Evolutionary conservation across 2,113 vertebrate species (phyloP).

Genomic region (Hypocryptadius cinnamomeus): DNA sequence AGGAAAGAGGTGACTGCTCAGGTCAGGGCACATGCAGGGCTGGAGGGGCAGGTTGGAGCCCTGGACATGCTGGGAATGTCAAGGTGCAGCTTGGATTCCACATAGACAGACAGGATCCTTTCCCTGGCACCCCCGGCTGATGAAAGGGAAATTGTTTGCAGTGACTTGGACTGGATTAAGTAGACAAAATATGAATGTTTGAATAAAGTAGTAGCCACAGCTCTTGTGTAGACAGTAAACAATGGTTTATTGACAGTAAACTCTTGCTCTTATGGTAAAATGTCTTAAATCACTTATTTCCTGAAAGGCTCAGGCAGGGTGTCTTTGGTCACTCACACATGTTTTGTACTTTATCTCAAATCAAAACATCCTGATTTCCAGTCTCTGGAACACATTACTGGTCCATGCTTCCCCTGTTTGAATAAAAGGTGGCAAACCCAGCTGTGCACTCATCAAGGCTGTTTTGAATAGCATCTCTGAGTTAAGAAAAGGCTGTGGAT

Average conservation of each 20-base stretch:
- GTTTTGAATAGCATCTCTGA: not conserved
- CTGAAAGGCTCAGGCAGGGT: conserved; percentile 42
- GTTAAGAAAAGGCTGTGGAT: not conserved
- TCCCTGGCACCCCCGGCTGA: not conserved
- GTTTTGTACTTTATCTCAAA: conserved; percentile 59
- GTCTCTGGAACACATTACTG: conserved; percentile 49
- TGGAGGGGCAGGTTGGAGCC: not conserved
- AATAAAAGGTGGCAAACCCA: conserved; percentile 20
- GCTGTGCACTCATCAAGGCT: not conserved
- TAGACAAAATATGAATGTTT: conserved; percentile 42
- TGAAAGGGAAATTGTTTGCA: not conserved
- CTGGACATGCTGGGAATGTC: not conserved
- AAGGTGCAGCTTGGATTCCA: not conserved
- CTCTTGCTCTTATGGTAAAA: conserved; percentile 23
- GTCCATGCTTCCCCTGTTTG: conserved; percentile 24
- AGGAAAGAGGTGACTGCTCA: not conserved
- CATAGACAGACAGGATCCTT: not conserved
- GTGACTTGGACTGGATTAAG: conserved; percentile 1
- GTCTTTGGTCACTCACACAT: conserved; percentile 38
- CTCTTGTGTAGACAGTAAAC: conserved; percentile 45
- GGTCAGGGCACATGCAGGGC: not conserved
- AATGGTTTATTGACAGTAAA: conserved; percentile 45
- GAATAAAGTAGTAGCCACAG: conserved; percentile 22
- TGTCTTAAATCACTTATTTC: conserved; percentile 40
- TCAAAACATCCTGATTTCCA: conserved; percentile 61